Conservation (phyloP, 2,888 invertebrate genomes). For the Orchesellides sinensis region DNA sequence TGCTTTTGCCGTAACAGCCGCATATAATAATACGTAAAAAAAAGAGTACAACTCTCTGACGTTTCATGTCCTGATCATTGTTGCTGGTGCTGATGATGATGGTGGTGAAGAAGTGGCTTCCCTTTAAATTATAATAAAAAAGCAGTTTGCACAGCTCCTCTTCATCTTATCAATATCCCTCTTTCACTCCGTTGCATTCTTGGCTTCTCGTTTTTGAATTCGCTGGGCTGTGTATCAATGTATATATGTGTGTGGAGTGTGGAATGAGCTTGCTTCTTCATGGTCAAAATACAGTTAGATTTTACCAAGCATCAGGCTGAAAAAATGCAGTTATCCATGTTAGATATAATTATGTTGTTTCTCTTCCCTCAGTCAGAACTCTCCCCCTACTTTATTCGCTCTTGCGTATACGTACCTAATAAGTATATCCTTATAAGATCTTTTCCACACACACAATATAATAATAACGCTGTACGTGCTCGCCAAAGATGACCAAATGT, state of each 20-base stretch:
- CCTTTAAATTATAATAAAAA: conserved; percentile 62
- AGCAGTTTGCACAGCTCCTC: conserved; percentile 55
- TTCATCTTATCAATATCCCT: conserved; percentile 60
- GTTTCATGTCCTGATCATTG: conserved; percentile 66
- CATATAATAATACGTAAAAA: conserved; percentile 32
- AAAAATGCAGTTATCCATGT: conserved; percentile 72
- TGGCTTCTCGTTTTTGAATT: conserved; percentile 34
- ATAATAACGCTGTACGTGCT: no score
- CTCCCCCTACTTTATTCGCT: conserved; percentile 40
- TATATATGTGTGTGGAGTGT: conserved; percentile 14
- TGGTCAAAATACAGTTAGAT: conserved; percentile 72
- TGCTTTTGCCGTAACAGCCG: conserved; percentile 49
- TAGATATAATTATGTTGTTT: conserved; percentile 64
- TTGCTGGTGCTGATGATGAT: no score
- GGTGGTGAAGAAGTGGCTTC: conserved; percentile 51
- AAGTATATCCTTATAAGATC: no score
- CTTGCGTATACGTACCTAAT: conserved; percentile 48
- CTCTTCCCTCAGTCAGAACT: conserved; percentile 13
- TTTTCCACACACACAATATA: conserved; percentile 65
- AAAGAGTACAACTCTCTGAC: no score
- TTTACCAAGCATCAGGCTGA: conserved; percentile 63
- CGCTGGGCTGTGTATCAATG: neutral
- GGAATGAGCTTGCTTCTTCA: conserved; percentile 69
- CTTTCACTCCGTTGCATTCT: conserved; percentile 64
- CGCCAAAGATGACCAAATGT: neutral